Evolutionary conservation across 92 coral and sea anemone species (phyloP).

Genomic region (Palythoa grandis): DNA sequence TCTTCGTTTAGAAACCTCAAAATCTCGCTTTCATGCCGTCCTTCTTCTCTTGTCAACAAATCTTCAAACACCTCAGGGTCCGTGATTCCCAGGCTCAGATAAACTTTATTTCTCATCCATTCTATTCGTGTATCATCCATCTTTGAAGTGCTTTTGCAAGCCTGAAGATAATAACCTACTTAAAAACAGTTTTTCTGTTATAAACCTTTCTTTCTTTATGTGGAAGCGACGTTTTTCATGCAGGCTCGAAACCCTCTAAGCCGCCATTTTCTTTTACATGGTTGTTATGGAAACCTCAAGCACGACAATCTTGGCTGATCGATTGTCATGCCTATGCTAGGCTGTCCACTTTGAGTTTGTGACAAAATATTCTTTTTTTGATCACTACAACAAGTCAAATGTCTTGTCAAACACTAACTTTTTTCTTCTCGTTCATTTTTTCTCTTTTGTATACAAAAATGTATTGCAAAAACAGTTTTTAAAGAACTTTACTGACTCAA

Average conservation of each 20-base stretch:
- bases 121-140: conserved; percentile 99
- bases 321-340: background rate
- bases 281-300: conserved; percentile 40
- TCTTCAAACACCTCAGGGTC: conserved; percentile 99
- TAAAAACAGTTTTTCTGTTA: background rate
- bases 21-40: conserved; percentile 85
- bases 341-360: too few relatives aligned
- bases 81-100: conserved; percentile 88
- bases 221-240: conserved; percentile 2
- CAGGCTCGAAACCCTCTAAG: background rate
- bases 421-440: too few relatives aligned
- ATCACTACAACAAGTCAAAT: too few relatives aligned
- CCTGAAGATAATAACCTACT: background rate
- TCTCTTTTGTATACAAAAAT: background rate
- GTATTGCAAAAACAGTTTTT: background rate
- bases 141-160: background rate
- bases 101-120: conserved; percentile 94
- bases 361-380: too few relatives aligned
- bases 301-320: background rate
- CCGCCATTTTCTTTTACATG: conserved; percentile 37
- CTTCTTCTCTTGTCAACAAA: conserved; percentile 93
- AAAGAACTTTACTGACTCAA: too few relatives aligned
- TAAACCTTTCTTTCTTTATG: background rate
- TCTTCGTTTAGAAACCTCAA: conserved; percentile 92
- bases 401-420: too few relatives aligned